Evolutionary conservation across 2,797 vertebrate genomes (phyloP).

Genomic region (Emydoidea blandingii): DNA sequence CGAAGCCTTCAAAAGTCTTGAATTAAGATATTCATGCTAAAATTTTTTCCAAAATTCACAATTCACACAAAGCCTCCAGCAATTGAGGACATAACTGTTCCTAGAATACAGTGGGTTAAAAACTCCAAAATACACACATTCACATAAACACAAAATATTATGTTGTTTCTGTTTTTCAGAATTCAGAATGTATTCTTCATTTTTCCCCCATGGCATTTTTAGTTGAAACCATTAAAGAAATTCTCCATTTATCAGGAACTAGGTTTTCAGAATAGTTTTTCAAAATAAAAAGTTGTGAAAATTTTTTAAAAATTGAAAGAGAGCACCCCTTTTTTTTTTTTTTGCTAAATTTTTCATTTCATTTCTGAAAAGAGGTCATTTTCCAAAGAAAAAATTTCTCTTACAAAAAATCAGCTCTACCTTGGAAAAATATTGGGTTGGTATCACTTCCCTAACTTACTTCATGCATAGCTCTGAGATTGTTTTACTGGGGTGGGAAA

Average conservation of each 20-base stretch:
- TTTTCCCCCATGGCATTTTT: background rate
- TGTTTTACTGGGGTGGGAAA: background rate
- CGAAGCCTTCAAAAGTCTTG: background rate
- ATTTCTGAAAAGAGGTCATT: background rate
- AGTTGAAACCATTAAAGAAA: background rate
- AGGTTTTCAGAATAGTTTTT: background rate
- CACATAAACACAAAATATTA: background rate
- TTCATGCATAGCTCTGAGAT: background rate
- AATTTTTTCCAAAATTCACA: background rate
- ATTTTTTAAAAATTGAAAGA: background rate
- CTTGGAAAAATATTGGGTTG: background rate
- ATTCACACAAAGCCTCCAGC: background rate
- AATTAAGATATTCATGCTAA: background rate
- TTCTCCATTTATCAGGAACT: background rate
- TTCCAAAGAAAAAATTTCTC: background rate
- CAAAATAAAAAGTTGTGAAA: background rate
- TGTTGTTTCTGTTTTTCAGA: background rate
- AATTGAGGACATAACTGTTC: background rate
- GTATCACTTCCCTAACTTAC: background rate
- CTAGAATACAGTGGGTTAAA: background rate
- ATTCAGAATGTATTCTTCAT: background rate
- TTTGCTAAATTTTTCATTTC: background rate
- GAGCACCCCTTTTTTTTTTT: background rate
- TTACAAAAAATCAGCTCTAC: background rate
- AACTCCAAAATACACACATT: background rate